Evolutionary conservation across 92 coral and sea anemone species (phyloP).

Genomic region (Umimayanthus chanpuru): DNA sequence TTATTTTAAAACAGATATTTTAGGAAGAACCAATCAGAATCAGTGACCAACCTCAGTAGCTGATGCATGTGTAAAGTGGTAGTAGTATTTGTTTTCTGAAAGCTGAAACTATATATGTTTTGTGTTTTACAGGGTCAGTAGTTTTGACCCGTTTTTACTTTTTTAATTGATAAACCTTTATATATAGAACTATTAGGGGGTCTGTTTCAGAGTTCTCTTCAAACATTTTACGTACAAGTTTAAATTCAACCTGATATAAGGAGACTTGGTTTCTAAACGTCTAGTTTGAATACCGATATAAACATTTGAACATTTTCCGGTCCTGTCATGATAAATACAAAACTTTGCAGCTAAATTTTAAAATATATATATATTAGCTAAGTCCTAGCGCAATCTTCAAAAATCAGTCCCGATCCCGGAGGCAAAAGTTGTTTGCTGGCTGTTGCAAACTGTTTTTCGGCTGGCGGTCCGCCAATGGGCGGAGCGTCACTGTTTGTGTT

Average conservation of each 20-base stretch:
- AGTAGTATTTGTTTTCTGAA: too few relatives aligned
- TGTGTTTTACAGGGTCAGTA: background rate
- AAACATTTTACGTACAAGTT: too few relatives aligned
- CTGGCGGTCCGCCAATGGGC: background rate
- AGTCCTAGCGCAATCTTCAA: too few relatives aligned
- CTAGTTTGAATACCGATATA: background rate
- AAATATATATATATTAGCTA: too few relatives aligned
- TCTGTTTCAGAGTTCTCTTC: background rate
- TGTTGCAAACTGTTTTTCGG: background rate
- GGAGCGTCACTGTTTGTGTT: background rate
- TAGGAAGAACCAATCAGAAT: background rate
- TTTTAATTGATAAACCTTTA: too few relatives aligned
- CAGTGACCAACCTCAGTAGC: background rate
- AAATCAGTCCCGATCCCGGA: background rate
- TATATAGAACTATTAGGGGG: too few relatives aligned
- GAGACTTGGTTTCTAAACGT: background rate
- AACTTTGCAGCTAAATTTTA: too few relatives aligned
- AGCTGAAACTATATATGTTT: too few relatives aligned
- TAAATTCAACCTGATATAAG: too few relatives aligned
- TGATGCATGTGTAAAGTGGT: background rate
- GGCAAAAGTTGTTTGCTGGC: background rate
- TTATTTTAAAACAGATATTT: background rate
- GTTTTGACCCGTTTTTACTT: background rate
- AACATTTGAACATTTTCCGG: background rate
- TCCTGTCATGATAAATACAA: too few relatives aligned